phyloP scores from a whole-genome alignment of 2,113 vertebrate species.

The zebrafish (Danio rerio) region DNA sequence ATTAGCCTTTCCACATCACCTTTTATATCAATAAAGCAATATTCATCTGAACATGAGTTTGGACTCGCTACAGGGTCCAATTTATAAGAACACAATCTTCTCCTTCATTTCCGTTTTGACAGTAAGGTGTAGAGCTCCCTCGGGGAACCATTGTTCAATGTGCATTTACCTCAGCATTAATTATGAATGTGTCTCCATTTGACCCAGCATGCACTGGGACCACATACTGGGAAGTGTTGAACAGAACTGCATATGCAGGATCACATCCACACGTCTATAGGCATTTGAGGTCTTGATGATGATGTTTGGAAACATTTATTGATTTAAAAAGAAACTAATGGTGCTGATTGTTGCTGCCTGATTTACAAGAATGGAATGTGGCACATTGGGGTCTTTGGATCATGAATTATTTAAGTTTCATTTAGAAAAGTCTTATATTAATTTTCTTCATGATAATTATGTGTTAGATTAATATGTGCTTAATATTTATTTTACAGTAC shows the following conservation, averaged over 20 bases:
- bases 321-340: background rate
- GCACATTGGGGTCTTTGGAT: background rate
- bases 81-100: background rate
- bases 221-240: constrained; percentile 49
- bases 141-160: constrained; percentile 54
- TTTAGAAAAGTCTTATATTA: background rate
- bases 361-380: background rate
- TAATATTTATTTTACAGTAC: background rate
- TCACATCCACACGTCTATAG: background rate
- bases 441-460: constrained; percentile 6
- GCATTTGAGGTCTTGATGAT: background rate
- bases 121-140: constrained; percentile 29
- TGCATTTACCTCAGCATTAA: constrained; percentile 68
- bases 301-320: background rate
- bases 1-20: background rate
- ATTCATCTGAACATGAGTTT: background rate
- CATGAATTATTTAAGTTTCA: background rate
- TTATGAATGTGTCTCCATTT: constrained; percentile 68
- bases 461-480: background rate
- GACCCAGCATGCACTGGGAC: constrained; percentile 58
- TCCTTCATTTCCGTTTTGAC: constrained; percentile 21
- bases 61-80: background rate
- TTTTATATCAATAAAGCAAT: background rate
- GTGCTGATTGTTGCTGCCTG: background rate
- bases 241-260: constrained; percentile 23